phyloP scores from a whole-genome alignment of 1,140 invertebrate genomes.

The Drusus annulatus region DNA sequence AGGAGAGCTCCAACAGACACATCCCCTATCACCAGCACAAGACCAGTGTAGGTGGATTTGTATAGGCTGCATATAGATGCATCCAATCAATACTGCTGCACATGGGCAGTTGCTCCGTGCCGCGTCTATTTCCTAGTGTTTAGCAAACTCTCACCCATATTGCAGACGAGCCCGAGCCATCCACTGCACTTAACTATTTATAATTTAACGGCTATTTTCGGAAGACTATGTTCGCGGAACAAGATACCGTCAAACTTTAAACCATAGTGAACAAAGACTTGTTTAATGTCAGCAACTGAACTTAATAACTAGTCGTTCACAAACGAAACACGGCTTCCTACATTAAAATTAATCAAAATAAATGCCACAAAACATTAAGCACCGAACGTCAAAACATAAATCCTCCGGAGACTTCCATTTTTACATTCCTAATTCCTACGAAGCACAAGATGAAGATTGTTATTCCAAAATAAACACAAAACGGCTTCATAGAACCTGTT shows the following conservation, averaged over 20 bases:
- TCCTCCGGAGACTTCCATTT: constrained; percentile 1
- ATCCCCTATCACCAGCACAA: neutral
- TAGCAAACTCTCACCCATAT: constrained; percentile 9
- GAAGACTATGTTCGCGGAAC: neutral
- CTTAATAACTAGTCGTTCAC: neutral
- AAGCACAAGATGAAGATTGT: no score
- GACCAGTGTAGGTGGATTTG: neutral
- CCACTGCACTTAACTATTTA: neutral
- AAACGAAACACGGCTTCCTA: neutral
- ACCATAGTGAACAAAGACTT: neutral
- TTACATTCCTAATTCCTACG: constrained; percentile 87
- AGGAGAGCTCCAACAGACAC: neutral
- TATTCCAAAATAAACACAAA: no score
- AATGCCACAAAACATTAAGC: constrained; percentile 11
- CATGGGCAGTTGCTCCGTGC: neutral
- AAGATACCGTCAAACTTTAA: neutral
- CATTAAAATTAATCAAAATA: neutral
- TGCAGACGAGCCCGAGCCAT: neutral
- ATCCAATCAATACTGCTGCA: neutral
- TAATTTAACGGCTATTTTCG: constrained; percentile 27
- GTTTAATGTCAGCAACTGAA: neutral
- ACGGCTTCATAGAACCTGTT: no score
- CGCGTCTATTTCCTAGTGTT: neutral
- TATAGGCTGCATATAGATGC: neutral
- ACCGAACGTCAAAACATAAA: constrained; percentile 29